These are phyloP conservation scores for Setipinna tenuifilis DNA, from an alignment of 2,797 vertebrate species.

Conservation along the genomic window DNA sequence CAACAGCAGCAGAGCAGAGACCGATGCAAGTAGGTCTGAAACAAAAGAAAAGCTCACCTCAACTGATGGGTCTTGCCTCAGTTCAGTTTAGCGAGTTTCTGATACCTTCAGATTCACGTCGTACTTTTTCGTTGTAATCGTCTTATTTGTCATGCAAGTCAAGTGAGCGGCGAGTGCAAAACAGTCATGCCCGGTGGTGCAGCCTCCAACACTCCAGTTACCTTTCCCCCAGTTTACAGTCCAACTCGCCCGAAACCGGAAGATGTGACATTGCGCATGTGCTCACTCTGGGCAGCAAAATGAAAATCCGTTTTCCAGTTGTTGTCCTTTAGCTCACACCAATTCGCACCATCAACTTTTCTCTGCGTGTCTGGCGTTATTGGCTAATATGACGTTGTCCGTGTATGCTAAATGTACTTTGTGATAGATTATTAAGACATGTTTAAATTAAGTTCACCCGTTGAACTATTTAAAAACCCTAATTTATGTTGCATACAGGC, in stretches of 20 bases:
- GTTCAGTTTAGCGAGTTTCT: background rate
- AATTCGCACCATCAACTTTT: no score
- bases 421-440: background rate
- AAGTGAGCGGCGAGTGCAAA: background rate
- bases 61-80: background rate
- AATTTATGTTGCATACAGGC: background rate
- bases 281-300: background rate
- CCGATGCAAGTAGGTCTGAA: background rate
- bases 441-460: background rate
- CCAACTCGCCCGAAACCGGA: conserved; percentile 28
- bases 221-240: conserved; percentile 60
- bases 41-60: conserved; percentile 16
- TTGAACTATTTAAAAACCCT: no score
- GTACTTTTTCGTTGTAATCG: background rate
- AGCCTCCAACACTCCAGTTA: conserved; percentile 40
- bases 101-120: background rate
- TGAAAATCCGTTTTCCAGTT: background rate
- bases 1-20: background rate
- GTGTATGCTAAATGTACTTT: background rate
- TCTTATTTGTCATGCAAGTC: background rate
- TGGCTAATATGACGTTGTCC: background rate
- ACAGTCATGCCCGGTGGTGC: background rate
- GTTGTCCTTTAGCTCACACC: background rate
- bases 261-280: conserved; percentile 15
- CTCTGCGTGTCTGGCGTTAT: no score